Conservation (phyloP, 2,113 vertebrate species). For the Hypanus sabinus region DNA sequence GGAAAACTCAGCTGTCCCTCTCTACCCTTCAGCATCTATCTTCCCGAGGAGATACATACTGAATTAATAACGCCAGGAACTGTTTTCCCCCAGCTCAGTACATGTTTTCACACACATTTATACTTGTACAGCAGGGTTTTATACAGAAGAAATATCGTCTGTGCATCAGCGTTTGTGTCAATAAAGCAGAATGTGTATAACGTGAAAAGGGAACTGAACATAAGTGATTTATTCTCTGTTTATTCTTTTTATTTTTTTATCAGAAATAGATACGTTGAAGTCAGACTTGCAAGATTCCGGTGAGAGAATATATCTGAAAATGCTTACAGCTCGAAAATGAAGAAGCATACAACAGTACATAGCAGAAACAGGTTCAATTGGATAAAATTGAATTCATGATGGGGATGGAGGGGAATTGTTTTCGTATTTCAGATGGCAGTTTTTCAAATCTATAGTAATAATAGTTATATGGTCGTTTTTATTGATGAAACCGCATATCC, state of each 20-base stretch:
- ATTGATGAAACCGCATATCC: no score
- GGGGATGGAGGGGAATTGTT: no score
- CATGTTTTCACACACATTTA: no score
- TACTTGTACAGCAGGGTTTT: no score
- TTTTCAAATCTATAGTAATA: background rate
- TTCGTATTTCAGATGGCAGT: background rate
- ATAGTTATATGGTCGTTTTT: no score
- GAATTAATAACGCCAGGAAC: no score
- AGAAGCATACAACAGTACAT: background rate
- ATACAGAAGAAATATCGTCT: no score
- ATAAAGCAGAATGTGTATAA: background rate
- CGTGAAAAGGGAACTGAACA: background rate
- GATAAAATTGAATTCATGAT: background rate
- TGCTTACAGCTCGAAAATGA: background rate
- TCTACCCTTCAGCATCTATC: no score
- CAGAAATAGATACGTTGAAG: constrained; percentile 12
- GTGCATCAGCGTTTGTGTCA: no score
- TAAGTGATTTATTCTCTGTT: background rate
- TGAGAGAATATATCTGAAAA: background rate
- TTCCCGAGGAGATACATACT: no score
- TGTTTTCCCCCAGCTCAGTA: no score
- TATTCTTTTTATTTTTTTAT: background rate
- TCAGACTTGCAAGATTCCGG: background rate
- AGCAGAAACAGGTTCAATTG: background rate
- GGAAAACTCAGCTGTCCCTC: no score